Evolutionary conservation across 23 tunicate genomes (phyloP).

Genomic region (Ciona savignyi): DNA sequence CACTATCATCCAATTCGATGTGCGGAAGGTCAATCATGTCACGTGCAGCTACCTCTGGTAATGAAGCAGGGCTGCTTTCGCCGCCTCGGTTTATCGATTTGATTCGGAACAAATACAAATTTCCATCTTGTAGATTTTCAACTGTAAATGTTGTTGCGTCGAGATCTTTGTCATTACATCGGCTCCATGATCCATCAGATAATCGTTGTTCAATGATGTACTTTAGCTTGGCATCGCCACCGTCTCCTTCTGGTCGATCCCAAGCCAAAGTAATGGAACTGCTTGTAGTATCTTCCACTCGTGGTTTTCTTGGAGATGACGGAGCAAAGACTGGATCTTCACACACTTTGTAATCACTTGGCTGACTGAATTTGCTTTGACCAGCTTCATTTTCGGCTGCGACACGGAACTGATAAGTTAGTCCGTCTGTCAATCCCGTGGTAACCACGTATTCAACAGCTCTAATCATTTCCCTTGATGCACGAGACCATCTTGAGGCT

Average conservation of each 20-base stretch:
- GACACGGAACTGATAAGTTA: conserved; percentile 82
- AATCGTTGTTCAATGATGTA: conserved; percentile 72
- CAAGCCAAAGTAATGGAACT: conserved; percentile 67
- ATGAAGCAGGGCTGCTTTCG: conserved; percentile 51
- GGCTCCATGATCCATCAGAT: conserved; percentile 77
- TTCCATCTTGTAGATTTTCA: conserved; percentile 38
- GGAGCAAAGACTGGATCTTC: conserved; percentile 89
- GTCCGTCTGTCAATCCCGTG: conserved; percentile 48
- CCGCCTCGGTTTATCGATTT: conserved; percentile 84
- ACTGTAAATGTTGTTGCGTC: conserved; percentile 41
- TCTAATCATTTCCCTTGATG: conserved; percentile 45
- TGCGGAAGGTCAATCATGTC: too few relatives aligned
- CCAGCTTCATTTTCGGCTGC: conserved; percentile 89
- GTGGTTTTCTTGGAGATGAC: conserved; percentile 45
- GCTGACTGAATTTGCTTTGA: conserved; percentile 45
- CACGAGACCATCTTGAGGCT: conserved; percentile 51
- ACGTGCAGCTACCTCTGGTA: conserved; percentile 56
- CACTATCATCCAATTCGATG: too few relatives aligned
- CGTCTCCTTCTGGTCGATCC: conserved; percentile 79
- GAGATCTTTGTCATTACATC: conserved; percentile 49
- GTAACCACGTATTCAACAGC: conserved; percentile 39
- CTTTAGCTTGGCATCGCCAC: conserved; percentile 60
- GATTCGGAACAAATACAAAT: conserved; percentile 52
- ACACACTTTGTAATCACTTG: conserved; percentile 54
- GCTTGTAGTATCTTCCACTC: conserved; percentile 65